These are phyloP conservation scores for Nyctereutes procyonoides DNA, from an alignment of 2,113 vertebrate species.

Conservation along the genomic window DNA sequence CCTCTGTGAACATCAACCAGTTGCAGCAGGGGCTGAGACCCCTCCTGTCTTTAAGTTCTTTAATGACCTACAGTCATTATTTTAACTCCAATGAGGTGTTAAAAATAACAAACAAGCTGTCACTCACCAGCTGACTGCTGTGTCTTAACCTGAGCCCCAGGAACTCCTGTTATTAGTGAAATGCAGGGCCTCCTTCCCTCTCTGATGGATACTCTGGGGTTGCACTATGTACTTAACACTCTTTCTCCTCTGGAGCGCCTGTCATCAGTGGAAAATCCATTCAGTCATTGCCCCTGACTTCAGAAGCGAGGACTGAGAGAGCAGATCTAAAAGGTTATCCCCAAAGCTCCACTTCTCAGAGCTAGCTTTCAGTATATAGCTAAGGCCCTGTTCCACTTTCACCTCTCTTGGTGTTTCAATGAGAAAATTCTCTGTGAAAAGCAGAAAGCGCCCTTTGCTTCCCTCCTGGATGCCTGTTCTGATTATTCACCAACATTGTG, in stretches of 20 bases:
- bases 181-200: neutral
- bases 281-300: neutral
- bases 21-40: neutral
- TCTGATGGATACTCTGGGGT: neutral
- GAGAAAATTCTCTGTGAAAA: slow-evolving; percentile 19
- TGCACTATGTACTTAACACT: fast-evolving
- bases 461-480: neutral
- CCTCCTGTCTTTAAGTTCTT: neutral
- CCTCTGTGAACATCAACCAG: neutral
- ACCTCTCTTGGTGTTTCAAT: neutral
- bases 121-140: neutral
- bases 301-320: neutral
- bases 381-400: slow-evolving; percentile 41
- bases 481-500: neutral
- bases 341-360: slow-evolving; percentile 27
- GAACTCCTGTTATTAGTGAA: neutral
- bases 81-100: neutral
- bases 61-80: neutral
- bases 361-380: neutral
- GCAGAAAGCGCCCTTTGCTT: neutral
- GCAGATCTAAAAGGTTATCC: slow-evolving; percentile 33
- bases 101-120: slow-evolving; percentile 39
- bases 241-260: neutral
- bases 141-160: neutral
- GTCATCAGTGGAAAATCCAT: neutral